These are phyloP conservation scores for Melanophora roralis DNA, from an alignment of 2,888 invertebrate genomes.

Conservation along the genomic window DNA sequence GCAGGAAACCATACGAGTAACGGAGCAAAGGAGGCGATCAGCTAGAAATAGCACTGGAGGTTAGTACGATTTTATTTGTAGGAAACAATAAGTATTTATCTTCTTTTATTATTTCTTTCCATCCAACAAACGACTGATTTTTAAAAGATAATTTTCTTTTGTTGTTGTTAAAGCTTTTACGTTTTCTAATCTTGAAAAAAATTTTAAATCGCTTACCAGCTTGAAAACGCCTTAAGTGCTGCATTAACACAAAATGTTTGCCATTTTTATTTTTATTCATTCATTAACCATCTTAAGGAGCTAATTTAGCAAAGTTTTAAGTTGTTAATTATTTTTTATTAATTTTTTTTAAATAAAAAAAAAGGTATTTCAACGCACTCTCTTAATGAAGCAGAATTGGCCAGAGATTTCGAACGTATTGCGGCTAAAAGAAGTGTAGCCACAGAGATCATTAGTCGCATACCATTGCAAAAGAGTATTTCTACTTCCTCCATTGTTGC, in stretches of 20 bases:
- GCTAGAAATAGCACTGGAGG: slow-evolving; percentile 79
- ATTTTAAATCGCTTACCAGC: too few species aligned
- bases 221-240: too few species aligned
- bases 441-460: slow-evolving; percentile 80
- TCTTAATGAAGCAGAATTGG: slow-evolving; percentile 91
- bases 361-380: slow-evolving; percentile 84
- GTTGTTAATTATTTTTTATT: slow-evolving; percentile 24
- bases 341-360: too few species aligned
- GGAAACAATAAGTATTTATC: background rate
- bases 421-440: slow-evolving; percentile 77
- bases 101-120: slow-evolving; percentile 2
- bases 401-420: slow-evolving; percentile 78
- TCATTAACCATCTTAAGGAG: too few species aligned
- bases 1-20: slow-evolving; percentile 80
- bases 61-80: slow-evolving; percentile 56
- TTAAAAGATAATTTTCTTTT: too few species aligned
- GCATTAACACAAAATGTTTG: too few species aligned
- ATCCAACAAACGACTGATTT: too few species aligned
- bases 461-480: slow-evolving; percentile 92
- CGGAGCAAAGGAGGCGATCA: slow-evolving; percentile 79
- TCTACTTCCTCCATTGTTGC: slow-evolving; percentile 92
- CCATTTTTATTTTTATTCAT: too few species aligned
- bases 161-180: too few species aligned
- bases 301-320: too few species aligned
- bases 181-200: too few species aligned